phyloP scores from a whole-genome alignment of 2,113 vertebrate genomes.

The Petaurus breviceps region DNA sequence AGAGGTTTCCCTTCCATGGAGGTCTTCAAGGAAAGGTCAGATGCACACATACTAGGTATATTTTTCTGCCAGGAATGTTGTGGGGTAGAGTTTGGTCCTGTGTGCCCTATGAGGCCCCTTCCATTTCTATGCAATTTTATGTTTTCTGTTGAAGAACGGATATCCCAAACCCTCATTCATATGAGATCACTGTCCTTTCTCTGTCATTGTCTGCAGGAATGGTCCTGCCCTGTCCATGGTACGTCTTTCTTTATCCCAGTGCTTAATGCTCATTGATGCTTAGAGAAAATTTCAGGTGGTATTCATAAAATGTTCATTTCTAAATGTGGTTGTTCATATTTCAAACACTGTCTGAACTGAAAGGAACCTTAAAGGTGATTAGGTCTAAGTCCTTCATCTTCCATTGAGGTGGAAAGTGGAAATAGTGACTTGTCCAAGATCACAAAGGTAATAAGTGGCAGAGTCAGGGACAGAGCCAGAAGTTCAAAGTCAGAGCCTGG shows the following conservation, averaged over 20 bases:
- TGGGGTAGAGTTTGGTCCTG: background rate
- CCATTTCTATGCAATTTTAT: background rate
- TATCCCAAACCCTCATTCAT: background rate
- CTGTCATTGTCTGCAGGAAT: background rate
- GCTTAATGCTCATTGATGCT: background rate
- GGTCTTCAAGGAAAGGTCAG: background rate
- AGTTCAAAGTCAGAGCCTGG: background rate
- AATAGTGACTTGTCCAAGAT: background rate
- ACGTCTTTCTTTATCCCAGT: background rate
- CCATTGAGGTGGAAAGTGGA: background rate
- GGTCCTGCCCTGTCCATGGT: background rate
- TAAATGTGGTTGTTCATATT: background rate
- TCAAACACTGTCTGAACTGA: background rate
- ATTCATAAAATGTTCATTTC: background rate
- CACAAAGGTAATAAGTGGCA: background rate
- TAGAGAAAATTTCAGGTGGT: background rate
- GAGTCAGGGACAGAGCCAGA: background rate
- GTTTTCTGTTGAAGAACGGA: background rate
- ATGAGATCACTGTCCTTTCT: background rate
- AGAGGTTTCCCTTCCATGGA: background rate
- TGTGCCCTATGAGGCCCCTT: background rate
- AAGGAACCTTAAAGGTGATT: background rate
- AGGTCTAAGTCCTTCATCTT: background rate
- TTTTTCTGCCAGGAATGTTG: background rate
- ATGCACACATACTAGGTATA: background rate